Evolutionary conservation across 2,797 vertebrate species (phyloP).

Genomic region (Xenops minutus): DNA sequence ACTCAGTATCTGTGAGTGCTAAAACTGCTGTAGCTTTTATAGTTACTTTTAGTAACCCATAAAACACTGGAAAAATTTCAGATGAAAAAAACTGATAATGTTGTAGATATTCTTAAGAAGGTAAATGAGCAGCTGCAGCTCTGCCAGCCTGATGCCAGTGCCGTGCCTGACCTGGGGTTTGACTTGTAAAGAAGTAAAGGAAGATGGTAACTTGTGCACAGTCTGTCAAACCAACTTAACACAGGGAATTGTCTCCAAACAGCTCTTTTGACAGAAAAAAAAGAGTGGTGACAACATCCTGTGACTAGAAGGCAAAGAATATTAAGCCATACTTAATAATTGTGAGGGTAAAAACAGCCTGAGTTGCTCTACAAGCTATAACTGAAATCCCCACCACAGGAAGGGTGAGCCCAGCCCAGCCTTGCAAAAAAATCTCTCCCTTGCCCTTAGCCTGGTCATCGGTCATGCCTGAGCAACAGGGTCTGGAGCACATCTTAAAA

Average conservation of each 20-base stretch:
- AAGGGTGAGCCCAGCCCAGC: not conserved
- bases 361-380: not conserved
- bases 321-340: not conserved
- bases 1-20: not conserved
- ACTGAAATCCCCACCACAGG: not conserved
- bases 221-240: not conserved
- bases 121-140: not conserved
- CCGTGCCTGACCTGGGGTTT: not conserved
- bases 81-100: not conserved
- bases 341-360: not conserved
- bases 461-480: fast-evolving
- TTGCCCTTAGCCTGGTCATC: not conserved
- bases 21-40: conserved; percentile 12
- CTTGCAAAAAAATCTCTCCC: not conserved
- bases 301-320: not conserved
- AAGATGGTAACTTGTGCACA: not conserved
- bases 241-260: not conserved
- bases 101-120: not conserved
- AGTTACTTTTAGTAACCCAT: conserved; percentile 24
- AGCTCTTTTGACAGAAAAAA: not conserved
- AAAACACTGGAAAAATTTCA: not conserved
- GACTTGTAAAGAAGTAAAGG: not conserved
- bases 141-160: not conserved
- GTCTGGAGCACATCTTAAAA: not conserved
- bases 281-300: not conserved